Evolutionary conservation across 1,140 invertebrate species (phyloP), one percentile per base, ranked within the genome.

Genomic region (Ridgeia piscesae): DNA sequence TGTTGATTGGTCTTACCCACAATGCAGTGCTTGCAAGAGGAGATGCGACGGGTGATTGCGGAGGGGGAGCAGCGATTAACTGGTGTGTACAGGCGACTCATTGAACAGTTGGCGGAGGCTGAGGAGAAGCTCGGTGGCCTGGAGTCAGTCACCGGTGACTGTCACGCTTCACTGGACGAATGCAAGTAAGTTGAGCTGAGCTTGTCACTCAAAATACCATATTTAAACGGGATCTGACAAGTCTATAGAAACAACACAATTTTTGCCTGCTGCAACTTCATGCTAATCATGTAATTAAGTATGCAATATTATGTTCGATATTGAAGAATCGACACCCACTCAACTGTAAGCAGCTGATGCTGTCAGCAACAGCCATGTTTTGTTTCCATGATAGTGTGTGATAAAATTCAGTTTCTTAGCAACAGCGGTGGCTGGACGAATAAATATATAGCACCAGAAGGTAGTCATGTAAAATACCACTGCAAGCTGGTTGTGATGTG

Each of bases 51-150:
- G 14, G 58, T 77, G 58, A 77, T 77, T 77, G 17, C 58, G 58
- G 58, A 77, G 58, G 58, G 58, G 58, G 58, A 77, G 58, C 58
- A 77, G 58, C 58, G 58, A 77, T 77, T 77, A 77, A 77, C 58
- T 77, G 58, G 14, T 17, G 58, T 77, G 58, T 77, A 77, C 27
- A 21, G 27, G 58, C 58, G 58, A 77, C 58, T 77, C 27, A 21
- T 21, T 77, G 11, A 77, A 21, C 58, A 77, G 27, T 4, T 77
- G 58, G 27, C 14, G 4, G 58, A 4, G 27, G 58, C 58, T 77
- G 58, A 77, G 58, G 58, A 77, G 27, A 9, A 77, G 58, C 17
- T 77, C 11, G 27, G 58, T 31, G 58, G 58, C 11, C 27, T 77
- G 58, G 58, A 77, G 58, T 77, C 58, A 77, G 58, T 77, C 58